Conservation (phyloP, 1,140 invertebrate species). For the Chelonus insularis region DNA sequence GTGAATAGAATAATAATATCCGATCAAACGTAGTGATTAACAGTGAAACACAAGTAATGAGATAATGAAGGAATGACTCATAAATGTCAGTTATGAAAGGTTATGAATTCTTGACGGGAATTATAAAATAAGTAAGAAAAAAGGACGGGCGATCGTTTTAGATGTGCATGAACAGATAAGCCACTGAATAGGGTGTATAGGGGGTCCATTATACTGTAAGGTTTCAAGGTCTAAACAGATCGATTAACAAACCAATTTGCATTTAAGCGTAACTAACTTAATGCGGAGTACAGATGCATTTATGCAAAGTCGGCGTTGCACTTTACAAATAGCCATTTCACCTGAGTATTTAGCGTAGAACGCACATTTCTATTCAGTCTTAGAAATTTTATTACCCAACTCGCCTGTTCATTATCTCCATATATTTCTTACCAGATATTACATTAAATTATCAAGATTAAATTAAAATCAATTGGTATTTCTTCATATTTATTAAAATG, state of each 20-base stretch:
- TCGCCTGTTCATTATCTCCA: background rate
- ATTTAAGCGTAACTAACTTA: conserved; percentile 60
- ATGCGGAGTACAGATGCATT: conserved; percentile 46
- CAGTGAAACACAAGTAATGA: no score
- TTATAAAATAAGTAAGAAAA: background rate
- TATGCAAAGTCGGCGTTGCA: conserved; percentile 46
- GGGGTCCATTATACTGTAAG: conserved; percentile 30
- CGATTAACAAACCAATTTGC: conserved; percentile 47
- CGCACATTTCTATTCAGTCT: conserved; percentile 33
- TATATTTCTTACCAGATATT: background rate
- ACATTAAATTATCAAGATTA: background rate
- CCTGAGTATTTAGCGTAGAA: conserved; percentile 35
- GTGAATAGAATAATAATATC: no score
- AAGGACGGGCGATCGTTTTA: conserved; percentile 20
- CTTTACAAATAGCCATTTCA: conserved; percentile 43
- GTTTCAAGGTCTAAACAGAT: conserved; percentile 33
- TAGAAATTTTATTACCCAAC: conserved; percentile 10
- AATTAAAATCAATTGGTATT: background rate
- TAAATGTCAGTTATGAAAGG: no score
- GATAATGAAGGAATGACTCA: no score
- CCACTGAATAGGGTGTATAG: conserved; percentile 11
- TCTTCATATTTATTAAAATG: background rate
- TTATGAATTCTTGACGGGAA: no score
- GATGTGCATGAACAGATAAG: conserved; percentile 18
- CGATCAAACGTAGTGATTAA: no score